A percentile compares a stretch with the other conserved stretches of the same genome.
These are phyloP conservation scores for Tanaodytes sp. DNA, from an alignment of 2,888 invertebrate genomes.

Conservation along the genomic window DNA sequence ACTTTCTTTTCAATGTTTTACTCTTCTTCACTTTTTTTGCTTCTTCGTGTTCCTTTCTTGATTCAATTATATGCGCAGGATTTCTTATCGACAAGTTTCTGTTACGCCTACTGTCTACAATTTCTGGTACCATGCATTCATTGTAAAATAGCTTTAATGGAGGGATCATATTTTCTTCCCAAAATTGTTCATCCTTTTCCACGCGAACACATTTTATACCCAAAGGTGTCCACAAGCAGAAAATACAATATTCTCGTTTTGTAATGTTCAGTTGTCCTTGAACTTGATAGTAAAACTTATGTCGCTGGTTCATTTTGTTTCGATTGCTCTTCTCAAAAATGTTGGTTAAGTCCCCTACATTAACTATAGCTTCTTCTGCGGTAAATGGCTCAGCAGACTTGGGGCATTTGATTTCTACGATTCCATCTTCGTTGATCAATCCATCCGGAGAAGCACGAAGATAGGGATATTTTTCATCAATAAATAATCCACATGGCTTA, in stretches of 20 bases:
- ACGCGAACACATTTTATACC: constrained; percentile 2
- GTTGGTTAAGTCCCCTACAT: constrained; percentile 7
- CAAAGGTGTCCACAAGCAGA: constrained; percentile 7
- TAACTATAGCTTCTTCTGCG: constrained; percentile 11
- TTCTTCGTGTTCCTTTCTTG: too few species aligned
- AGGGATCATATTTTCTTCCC: constrained; percentile 1
- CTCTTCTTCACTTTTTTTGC: too few species aligned
- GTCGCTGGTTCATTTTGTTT: constrained; percentile 6
- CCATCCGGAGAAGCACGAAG: constrained; percentile 48
- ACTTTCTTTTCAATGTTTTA: too few species aligned
- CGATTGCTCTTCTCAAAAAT: constrained; percentile 1
- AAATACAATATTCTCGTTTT: neutral
- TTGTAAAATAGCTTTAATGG: constrained; percentile 7
- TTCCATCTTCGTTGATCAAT: constrained; percentile 32
- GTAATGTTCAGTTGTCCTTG: constrained; percentile 9
- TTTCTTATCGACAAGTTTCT: constrained; percentile 8
- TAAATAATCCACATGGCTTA: constrained; percentile 24
- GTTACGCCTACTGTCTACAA: constrained; percentile 13
- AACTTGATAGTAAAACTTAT: constrained; percentile 10
- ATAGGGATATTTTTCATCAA: constrained; percentile 27
- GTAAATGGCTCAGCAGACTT: constrained; percentile 11
- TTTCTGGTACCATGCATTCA: constrained; percentile 13
- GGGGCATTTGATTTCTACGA: constrained; percentile 43
- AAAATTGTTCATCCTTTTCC: constrained; percentile 5
- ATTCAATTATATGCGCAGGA: constrained; percentile 16